Conservation (phyloP, 1,140 invertebrate genomes). For the Sinella curviseta region DNA sequence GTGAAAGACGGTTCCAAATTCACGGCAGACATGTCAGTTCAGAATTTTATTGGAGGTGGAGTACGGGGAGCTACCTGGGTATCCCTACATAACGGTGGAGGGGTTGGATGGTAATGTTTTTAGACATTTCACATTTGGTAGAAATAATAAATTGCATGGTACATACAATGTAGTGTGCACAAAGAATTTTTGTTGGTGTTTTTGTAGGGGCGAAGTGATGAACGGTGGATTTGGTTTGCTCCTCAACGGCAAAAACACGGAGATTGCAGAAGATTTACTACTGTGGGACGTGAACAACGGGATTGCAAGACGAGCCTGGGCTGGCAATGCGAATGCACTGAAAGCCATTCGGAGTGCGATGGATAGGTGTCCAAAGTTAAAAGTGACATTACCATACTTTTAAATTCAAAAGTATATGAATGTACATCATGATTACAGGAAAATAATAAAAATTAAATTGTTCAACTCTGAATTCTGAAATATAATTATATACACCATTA, state of each 20-base stretch:
- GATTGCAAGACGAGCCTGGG: conserved; percentile 58
- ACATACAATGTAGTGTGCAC: no score
- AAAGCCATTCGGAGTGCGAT: conserved; percentile 60
- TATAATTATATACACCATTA: no score
- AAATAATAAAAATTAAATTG: no score
- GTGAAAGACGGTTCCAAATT: conserved; percentile 68
- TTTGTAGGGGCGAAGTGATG: conserved; percentile 66
- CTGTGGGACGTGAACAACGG: conserved; percentile 72
- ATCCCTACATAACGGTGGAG: conserved; percentile 69
- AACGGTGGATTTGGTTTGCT: conserved; percentile 71
- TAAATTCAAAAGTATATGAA: no score
- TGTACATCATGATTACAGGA: no score
- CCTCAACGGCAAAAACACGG: conserved; percentile 62
- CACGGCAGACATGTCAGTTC: conserved; percentile 69
- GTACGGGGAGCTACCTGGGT: conserved; percentile 72
- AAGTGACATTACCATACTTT: conserved; percentile 62
- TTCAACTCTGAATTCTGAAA: no score
- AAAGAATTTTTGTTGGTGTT: conserved; percentile 29
- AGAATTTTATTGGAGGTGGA: conserved; percentile 68
- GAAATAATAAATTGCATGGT: no score
- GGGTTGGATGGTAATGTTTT: conserved; percentile 67
- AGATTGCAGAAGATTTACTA: conserved; percentile 62
- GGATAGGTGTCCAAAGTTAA: conserved; percentile 56
- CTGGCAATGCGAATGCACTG: conserved; percentile 60
- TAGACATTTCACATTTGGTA: background rate